These are phyloP conservation scores for Penaeus japonicus DNA, from an alignment of 1,140 invertebrate species.

Conservation along the genomic window DNA sequence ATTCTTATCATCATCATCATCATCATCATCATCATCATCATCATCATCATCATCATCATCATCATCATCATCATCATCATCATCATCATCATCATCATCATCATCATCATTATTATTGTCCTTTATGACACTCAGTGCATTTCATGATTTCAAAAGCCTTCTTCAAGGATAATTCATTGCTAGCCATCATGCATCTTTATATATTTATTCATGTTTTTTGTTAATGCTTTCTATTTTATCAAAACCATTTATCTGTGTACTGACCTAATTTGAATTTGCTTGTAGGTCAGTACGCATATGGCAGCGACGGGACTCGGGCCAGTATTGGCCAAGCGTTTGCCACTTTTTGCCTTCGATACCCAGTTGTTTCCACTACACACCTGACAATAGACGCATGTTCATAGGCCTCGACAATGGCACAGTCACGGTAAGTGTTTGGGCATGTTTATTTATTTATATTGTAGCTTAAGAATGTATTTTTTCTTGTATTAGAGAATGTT, in stretches of 20 bases:
- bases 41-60: too few species aligned
- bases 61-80: too few species aligned
- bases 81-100: too few species aligned
- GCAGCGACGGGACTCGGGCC: constrained; percentile 96
- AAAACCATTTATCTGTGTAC: background rate
- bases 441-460: background rate
- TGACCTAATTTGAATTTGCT: constrained; percentile 59
- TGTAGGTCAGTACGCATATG: constrained; percentile 94
- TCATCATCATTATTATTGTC: too few species aligned
- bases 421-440: constrained; percentile 71
- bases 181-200: background rate
- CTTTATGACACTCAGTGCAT: background rate
- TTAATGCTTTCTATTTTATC: background rate
- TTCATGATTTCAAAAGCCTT: background rate
- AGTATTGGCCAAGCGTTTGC: constrained; percentile 99
- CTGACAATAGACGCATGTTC: constrained; percentile 86
- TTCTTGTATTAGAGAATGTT: too few species aligned
- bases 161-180: background rate
- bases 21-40: too few species aligned
- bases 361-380: constrained; percentile 83
- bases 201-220: constrained; percentile 13
- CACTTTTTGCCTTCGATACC: constrained; percentile 93
- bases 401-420: constrained; percentile 96
- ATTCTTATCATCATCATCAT: too few species aligned
- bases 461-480: too few species aligned